Percentiles rank a stretch among this genome's conserved stretches.
These are phyloP conservation scores for Sweltsa coloradensis DNA, from an alignment of 1,140 invertebrate genomes.

Conservation along the genomic window DNA sequence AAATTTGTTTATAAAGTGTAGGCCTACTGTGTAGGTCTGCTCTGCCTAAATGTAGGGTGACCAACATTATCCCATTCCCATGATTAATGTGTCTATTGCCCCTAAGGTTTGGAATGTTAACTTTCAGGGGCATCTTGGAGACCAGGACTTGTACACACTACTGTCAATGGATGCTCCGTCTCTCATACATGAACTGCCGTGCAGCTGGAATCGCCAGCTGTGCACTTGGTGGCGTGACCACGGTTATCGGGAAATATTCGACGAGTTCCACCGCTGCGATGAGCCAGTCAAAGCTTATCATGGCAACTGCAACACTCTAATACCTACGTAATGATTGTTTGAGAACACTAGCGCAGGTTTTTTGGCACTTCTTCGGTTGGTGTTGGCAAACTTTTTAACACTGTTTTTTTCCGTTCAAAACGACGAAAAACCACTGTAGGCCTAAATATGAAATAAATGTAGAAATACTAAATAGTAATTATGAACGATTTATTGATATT, in stretches of 20 bases:
- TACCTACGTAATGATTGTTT: conserved; percentile 34
- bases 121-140: conserved; percentile 66
- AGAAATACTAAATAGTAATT: too few species aligned
- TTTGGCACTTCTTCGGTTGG: too few species aligned
- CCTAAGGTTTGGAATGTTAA: too few species aligned
- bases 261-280: conserved; percentile 59
- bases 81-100: too few species aligned
- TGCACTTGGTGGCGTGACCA: conserved; percentile 75
- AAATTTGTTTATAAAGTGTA: not conserved
- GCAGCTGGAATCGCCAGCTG: conserved; percentile 73
- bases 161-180: conserved; percentile 57
- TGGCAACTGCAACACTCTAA: conserved; percentile 73
- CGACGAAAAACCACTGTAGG: too few species aligned
- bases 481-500: too few species aligned
- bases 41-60: not conserved
- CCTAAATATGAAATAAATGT: too few species aligned
- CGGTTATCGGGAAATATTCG: conserved; percentile 64
- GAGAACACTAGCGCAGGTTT: too few species aligned
- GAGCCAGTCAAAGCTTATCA: conserved; percentile 64
- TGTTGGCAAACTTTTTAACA: too few species aligned
- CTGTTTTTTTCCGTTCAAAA: too few species aligned
- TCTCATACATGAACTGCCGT: conserved; percentile 63
- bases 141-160: conserved; percentile 80
- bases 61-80: not conserved
- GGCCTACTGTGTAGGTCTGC: not conserved